A percentile compares a stretch with the other conserved stretches of the same genome.
These are phyloP conservation scores for Zaprionus bogoriensis DNA, from an alignment of 2,888 invertebrate species.

Conservation along the genomic window DNA sequence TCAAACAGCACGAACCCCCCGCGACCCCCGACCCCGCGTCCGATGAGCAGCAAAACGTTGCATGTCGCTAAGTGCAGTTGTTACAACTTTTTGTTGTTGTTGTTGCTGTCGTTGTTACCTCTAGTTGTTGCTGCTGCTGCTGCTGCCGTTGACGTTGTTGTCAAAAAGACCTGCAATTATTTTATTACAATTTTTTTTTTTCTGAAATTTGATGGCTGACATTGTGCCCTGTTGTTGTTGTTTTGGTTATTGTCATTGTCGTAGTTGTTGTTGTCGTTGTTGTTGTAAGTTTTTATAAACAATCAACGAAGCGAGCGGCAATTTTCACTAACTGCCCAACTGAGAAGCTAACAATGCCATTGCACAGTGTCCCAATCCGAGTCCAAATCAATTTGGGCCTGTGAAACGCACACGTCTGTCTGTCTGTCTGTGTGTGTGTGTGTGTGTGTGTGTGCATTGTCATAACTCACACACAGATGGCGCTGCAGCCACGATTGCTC, in stretches of 20 bases:
- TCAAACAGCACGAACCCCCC: too few relatives aligned
- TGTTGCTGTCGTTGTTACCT: constrained; percentile 6
- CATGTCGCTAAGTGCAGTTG: constrained; percentile 72
- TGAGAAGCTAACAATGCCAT: constrained; percentile 64
- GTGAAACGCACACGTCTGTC: constrained; percentile 36
- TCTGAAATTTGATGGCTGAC: constrained; percentile 56
- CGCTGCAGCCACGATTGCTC: constrained; percentile 35
- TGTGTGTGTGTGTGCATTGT: constrained; percentile 12
- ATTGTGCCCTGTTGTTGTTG: constrained; percentile 50
- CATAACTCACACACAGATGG: constrained; percentile 52
- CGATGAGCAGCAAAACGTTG: constrained; percentile 61
- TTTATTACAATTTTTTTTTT: constrained; percentile 54
- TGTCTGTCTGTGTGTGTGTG: not conserved
- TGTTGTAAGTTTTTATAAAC: constrained; percentile 64
- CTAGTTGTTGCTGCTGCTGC: constrained; percentile 17
- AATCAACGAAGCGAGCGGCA: constrained; percentile 73
- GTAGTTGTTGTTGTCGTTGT: constrained; percentile 19
- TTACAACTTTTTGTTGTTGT: constrained; percentile 28
- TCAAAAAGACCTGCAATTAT: constrained; percentile 69
- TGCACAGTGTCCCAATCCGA: constrained; percentile 61
- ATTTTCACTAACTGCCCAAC: constrained; percentile 73
- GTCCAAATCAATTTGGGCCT: constrained; percentile 65
- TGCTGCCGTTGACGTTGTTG: too few relatives aligned
- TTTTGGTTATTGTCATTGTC: constrained; percentile 28
- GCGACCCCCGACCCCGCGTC: constrained; percentile 17